Evolutionary conservation across 2,888 invertebrate genomes (phyloP), one percentile per base, ranked within the genome.

Genomic region (Parnassius orleans): DNA sequence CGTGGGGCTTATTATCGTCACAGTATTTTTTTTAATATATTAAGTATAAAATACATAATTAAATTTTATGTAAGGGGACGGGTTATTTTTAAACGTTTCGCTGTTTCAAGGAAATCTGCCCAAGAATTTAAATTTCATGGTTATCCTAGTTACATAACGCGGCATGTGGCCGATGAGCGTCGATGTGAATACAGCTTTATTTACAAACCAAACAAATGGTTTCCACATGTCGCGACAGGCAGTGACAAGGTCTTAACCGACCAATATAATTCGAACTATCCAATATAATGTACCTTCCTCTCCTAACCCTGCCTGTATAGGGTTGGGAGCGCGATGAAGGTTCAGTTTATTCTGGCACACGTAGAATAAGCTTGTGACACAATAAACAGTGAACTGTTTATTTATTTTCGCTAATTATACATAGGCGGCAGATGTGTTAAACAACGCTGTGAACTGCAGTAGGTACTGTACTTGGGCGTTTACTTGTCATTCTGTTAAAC

Each of bases 191-290:
- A 77, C 78, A 71, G 68, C 84, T 85, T 84, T 89, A 89, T 88
- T 87, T 87, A 88, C 78, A 78, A 67, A 78, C 78, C 81, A 83
- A 82, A 86, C 89, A 87, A 90, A 86, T 87, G 88, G 78, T 71
- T 72, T 73, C 80, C 90, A 90, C 81, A 90, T 90, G 90, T 82
- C 85, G 86, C 81, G 83, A 77, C 81, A 78, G 73, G 67, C 79
- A 87, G 72, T 87, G 90, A 90, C 90, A 90, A 89, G 89, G 88
- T 67, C 85, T 78, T 63, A 55, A 46, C 57, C 51, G 59, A 69
- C 88, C 80, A 83, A 9, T 24, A 3, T 70, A 69, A 42, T 3
- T 19, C 63, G 80, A 77, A 43, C 79, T 58, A 46, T 66, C 48
- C 41, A 10, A 62, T 52, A 47, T 15, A 55, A 43, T 11, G 33